These are phyloP conservation scores for Drosophila malerkotliana DNA, from an alignment of 1,140 invertebrate genomes.

Conservation along the genomic window DNA sequence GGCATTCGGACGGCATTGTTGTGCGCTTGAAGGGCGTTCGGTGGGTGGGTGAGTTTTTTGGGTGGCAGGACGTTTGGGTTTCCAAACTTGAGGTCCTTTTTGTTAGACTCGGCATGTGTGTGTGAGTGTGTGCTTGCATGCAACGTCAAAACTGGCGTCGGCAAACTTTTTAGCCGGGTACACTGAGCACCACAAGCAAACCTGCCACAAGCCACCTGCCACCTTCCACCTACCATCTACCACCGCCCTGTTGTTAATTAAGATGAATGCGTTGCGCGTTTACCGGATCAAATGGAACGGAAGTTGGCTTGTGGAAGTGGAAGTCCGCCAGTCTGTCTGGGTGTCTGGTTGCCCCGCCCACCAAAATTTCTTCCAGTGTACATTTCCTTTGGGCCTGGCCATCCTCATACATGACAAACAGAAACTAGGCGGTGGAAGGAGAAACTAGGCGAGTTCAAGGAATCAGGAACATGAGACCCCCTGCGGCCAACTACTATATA, in stretches of 20 bases:
- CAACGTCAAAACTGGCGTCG: conserved; percentile 44
- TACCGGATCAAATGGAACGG: conserved; percentile 75
- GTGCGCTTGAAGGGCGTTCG: conserved; percentile 9
- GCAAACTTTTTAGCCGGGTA: conserved; percentile 65
- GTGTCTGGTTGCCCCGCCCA: neutral
- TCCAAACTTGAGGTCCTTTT: conserved; percentile 50
- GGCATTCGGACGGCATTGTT: conserved; percentile 62
- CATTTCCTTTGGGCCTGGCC: conserved; percentile 30
- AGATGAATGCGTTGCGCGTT: conserved; percentile 76
- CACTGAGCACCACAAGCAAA: conserved; percentile 16
- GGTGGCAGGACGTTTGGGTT: neutral
- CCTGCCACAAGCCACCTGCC: conserved; percentile 1
- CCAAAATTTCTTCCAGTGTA: conserved; percentile 57
- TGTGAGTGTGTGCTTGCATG: conserved; percentile 48
- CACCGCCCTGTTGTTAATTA: conserved; percentile 54
- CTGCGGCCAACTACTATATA: conserved; percentile 38
- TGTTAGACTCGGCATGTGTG: conserved; percentile 9
- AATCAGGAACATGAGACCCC: conserved; percentile 28
- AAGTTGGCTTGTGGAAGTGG: conserved; percentile 54
- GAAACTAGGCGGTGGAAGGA: neutral
- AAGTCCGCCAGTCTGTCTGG: neutral
- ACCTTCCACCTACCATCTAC: neutral
- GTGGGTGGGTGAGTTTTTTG: conserved; percentile 4
- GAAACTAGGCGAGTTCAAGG: conserved; percentile 28
- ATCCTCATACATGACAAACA: conserved; percentile 21